A percentile compares a stretch with the other conserved stretches of the same genome.
These are phyloP conservation scores for Diphyllodes magnificus DNA, from an alignment of 2,113 vertebrate species.

Conservation along the genomic window DNA sequence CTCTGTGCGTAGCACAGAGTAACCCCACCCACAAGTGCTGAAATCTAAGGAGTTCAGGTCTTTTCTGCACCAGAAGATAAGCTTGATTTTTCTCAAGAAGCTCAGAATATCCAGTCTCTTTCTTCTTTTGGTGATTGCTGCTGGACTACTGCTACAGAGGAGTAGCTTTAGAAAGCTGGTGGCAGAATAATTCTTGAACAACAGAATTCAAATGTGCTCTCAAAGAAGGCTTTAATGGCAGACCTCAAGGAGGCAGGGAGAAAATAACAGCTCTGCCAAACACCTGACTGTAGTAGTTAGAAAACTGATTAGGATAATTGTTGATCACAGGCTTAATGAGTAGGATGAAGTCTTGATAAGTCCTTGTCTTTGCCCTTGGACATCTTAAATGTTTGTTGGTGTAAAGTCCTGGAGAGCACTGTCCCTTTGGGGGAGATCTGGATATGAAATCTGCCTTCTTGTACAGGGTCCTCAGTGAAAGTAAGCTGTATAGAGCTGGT, in stretches of 20 bases:
- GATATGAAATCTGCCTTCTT: neutral
- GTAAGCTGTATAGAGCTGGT: neutral
- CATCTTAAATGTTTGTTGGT: neutral
- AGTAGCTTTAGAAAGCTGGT: neutral
- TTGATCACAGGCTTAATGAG: neutral
- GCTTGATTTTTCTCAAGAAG: neutral
- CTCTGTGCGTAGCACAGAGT: neutral
- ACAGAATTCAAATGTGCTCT: neutral
- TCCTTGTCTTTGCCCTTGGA: neutral
- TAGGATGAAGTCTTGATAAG: neutral
- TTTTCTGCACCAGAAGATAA: neutral
- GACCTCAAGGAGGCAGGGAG: neutral
- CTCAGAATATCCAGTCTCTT: neutral
- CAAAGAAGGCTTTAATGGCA: neutral
- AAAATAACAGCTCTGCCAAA: neutral
- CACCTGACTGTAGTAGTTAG: neutral
- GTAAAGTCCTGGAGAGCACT: neutral
- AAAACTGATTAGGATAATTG: neutral
- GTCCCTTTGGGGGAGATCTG: neutral
- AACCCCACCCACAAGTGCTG: neutral
- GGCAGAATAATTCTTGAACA: neutral
- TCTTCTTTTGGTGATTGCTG: neutral
- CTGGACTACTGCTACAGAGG: neutral
- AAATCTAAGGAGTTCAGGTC: neutral
- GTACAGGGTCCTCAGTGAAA: neutral